These are phyloP conservation scores for Ia io DNA, from an alignment of 2,113 vertebrate species.

Conservation along the genomic window DNA sequence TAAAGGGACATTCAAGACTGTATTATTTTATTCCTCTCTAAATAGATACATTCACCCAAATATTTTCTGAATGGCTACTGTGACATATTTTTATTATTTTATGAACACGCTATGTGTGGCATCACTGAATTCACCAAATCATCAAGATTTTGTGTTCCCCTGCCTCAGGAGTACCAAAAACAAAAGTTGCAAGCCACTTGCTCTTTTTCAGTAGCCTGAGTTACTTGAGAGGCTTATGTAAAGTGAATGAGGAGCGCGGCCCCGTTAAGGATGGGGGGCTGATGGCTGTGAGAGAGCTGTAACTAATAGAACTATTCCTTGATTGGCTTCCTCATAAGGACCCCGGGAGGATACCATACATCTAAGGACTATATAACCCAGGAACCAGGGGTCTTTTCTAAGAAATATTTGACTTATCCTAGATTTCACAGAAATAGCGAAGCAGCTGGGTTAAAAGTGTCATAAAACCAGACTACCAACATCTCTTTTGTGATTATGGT, in stretches of 20 bases:
- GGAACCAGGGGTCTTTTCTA: accelerated
- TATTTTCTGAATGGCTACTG: background rate
- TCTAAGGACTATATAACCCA: background rate
- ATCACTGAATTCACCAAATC: background rate
- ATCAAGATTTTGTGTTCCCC: background rate
- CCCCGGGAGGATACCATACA: background rate
- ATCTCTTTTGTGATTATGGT: background rate
- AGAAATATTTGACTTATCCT: background rate
- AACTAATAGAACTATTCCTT: background rate
- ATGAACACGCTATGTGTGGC: background rate
- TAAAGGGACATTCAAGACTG: background rate
- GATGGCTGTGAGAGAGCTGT: background rate
- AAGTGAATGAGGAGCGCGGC: background rate
- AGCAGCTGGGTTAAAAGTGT: background rate
- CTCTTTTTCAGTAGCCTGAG: background rate
- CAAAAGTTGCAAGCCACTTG: background rate
- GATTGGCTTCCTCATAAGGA: background rate
- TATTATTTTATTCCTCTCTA: background rate
- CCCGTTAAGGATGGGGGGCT: background rate
- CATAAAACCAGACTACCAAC: background rate
- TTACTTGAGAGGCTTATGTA: background rate
- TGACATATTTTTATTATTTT: background rate
- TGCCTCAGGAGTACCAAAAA: background rate
- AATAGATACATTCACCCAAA: background rate
- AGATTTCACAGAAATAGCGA: background rate